A percentile compares a stretch with the other conserved stretches of the same genome.
These are phyloP conservation scores for Toxonevra muliebris DNA, from an alignment of 2,888 invertebrate genomes.

Conservation along the genomic window DNA sequence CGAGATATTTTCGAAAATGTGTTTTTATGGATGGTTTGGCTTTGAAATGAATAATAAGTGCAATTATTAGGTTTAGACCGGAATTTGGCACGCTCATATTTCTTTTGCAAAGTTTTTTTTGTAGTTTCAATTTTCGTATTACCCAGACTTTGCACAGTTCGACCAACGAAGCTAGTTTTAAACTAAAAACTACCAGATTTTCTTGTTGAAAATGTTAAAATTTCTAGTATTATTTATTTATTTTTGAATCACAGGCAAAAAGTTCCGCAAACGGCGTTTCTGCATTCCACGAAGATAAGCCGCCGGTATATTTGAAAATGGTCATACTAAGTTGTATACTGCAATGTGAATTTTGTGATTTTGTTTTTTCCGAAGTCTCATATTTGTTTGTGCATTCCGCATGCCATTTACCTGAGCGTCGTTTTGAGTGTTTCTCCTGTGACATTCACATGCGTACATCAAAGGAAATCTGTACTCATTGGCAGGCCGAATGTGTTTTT, in stretches of 20 bases:
- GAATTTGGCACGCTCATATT: too few species aligned
- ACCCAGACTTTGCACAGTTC: too few species aligned
- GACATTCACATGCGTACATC: conserved; percentile 66
- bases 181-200: too few species aligned
- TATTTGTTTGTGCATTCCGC: conserved; percentile 62
- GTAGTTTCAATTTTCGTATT: too few species aligned
- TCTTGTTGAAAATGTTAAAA: too few species aligned
- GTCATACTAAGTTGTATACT: conserved; percentile 62
- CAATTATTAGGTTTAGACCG: too few species aligned
- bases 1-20: too few species aligned
- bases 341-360: conserved; percentile 73
- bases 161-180: too few species aligned
- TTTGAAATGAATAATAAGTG: too few species aligned
- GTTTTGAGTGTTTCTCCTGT: conserved; percentile 63
- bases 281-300: conserved; percentile 39
- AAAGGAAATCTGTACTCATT: conserved; percentile 68
- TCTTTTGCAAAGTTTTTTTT: too few species aligned
- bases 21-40: too few species aligned
- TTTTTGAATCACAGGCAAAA: conserved; percentile 16
- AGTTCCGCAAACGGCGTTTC: conserved; percentile 4
- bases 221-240: too few species aligned
- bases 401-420: conserved; percentile 54
- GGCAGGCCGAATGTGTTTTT: conserved; percentile 66
- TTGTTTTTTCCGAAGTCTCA: conserved; percentile 68
- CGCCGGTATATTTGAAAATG: conserved; percentile 47